Evolutionary conservation across 2,113 vertebrate species (phyloP).

Genomic region (Myrmecophaga tridactyla): DNA sequence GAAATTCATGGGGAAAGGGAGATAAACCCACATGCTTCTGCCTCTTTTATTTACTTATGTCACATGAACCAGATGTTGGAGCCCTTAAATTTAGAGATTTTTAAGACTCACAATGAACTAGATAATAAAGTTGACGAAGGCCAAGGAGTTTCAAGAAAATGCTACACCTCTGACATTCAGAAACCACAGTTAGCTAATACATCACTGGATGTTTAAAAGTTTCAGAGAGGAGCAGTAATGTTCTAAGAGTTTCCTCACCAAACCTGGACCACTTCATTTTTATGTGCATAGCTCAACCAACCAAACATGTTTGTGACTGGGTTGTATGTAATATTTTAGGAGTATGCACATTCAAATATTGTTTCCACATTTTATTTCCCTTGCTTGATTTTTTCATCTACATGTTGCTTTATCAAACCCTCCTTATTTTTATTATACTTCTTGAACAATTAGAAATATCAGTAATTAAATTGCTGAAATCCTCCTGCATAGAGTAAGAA

Average conservation of each 20-base stretch:
- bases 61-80: conserved; percentile 52
- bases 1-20: conserved; percentile 70
- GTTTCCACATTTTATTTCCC: conserved; percentile 23
- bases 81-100: conserved; percentile 68
- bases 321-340: not conserved
- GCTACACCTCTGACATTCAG: conserved; percentile 44
- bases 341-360: not conserved
- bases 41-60: conserved; percentile 68
- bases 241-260: not conserved
- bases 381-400: conserved; percentile 66
- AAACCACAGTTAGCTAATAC: conserved; percentile 39
- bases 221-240: not conserved
- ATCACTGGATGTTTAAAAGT: conserved; percentile 19
- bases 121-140: conserved; percentile 45
- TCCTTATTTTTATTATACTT: conserved; percentile 80
- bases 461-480: conserved; percentile 84
- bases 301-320: not conserved
- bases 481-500: conserved; percentile 77
- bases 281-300: not conserved
- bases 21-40: conserved; percentile 29
- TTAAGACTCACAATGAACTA: conserved; percentile 61
- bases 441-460: conserved; percentile 83
- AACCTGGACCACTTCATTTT: not conserved
- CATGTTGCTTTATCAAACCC: conserved; percentile 59
- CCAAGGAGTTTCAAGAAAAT: conserved; percentile 48